Percentiles rank a stretch among this genome's conserved stretches.
Evolutionary conservation across 1,140 invertebrate genomes (phyloP).

Genomic region (Leptinotarsa texana): DNA sequence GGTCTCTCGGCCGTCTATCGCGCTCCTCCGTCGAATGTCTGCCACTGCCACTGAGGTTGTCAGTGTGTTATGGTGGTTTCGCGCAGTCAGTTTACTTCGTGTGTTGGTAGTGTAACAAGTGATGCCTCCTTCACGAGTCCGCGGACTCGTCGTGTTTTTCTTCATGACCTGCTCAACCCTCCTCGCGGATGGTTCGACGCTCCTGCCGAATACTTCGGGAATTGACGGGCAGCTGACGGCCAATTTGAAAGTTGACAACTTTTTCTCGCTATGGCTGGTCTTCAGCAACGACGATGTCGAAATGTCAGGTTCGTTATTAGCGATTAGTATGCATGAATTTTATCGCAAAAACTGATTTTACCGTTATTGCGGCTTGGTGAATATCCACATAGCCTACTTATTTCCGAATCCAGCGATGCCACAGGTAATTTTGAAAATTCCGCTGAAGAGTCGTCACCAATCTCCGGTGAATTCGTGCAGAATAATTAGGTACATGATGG

Average conservation of each 20-base stretch:
- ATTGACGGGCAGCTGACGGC: conserved; percentile 59
- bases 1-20: not conserved
- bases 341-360: too few species aligned
- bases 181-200: conserved; percentile 32
- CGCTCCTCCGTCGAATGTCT: not conserved
- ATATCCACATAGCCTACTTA: too few species aligned
- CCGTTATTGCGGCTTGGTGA: too few species aligned
- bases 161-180: conserved; percentile 35
- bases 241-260: conserved; percentile 58
- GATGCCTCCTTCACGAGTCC: conserved; percentile 29
- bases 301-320: conserved; percentile 56
- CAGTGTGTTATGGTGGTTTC: conserved; percentile 33
- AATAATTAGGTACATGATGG: not conserved
- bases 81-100: conserved; percentile 13
- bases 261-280: conserved; percentile 61
- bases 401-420: too few species aligned
- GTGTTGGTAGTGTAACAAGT: conserved; percentile 22
- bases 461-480: not conserved
- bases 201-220: conserved; percentile 59
- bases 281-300: conserved; percentile 60
- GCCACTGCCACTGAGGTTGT: conserved; percentile 25
- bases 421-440: too few species aligned
- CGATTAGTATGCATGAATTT: too few species aligned
- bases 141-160: conserved; percentile 34
- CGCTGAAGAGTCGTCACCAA: not conserved